Percentiles rank a stretch among this genome's conserved stretches.
phyloP scores from a whole-genome alignment of 2,888 invertebrate species.

The Agrotis clavis region DNA sequence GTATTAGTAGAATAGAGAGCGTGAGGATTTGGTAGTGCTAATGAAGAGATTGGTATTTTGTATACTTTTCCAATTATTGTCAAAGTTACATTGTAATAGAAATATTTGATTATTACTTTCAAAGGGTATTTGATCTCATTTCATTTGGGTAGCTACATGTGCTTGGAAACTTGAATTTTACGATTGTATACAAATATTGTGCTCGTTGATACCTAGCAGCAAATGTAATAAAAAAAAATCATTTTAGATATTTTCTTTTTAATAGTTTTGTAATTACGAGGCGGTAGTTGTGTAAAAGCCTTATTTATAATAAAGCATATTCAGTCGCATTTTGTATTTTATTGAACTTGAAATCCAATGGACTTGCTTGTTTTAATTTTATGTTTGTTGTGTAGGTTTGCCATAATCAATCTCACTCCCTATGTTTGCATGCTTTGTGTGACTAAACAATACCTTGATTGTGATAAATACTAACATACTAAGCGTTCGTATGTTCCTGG shows the following conservation, averaged over 20 bases:
- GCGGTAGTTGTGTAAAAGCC: conserved; percentile 86
- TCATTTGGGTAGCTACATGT: conserved; percentile 65
- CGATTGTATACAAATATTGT: conserved; percentile 73
- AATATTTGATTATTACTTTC: conserved; percentile 55
- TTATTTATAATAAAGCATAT: conserved; percentile 90
- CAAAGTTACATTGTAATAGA: conserved; percentile 65
- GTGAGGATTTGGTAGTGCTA: conserved; percentile 66
- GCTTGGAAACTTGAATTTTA: conserved; percentile 60
- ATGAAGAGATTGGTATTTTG: conserved; percentile 72
- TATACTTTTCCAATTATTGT: conserved; percentile 74
- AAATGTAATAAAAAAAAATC: conserved; percentile 64
- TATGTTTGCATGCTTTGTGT: conserved; percentile 67
- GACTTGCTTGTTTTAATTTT: conserved; percentile 78
- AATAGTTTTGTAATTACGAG: conserved; percentile 84
- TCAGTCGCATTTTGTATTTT: conserved; percentile 87
- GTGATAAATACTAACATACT: conserved; percentile 55
- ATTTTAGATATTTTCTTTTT: conserved; percentile 71
- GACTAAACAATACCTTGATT: conserved; percentile 54
- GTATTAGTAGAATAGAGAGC: conserved; percentile 56
- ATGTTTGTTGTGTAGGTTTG: conserved; percentile 90
- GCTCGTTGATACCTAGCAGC: conserved; percentile 65
- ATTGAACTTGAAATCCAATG: conserved; percentile 78
- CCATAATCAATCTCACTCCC: conserved; percentile 80
- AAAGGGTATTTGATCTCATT: conserved; percentile 76
- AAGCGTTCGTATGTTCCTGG: conserved; percentile 39